A percentile compares a stretch with the other conserved stretches of the same genome.
phyloP scores from a whole-genome alignment of 2,113 vertebrate species.

The Eulemur macaco region DNA sequence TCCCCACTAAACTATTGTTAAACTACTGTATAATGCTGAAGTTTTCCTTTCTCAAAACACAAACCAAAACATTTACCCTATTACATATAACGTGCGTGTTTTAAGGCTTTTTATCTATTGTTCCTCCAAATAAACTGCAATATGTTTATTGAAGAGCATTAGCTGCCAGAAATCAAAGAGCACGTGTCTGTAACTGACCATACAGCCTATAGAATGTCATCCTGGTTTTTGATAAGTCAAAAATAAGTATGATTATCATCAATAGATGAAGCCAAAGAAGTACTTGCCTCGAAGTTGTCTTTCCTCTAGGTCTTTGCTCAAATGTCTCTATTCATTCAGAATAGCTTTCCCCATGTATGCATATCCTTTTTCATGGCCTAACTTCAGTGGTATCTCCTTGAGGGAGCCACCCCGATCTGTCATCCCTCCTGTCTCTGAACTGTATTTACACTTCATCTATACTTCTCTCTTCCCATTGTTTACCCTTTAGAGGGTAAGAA shows the following conservation, averaged over 20 bases:
- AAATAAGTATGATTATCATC: background rate
- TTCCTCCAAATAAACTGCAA: background rate
- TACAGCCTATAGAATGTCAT: background rate
- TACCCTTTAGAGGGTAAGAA: background rate
- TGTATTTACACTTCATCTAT: background rate
- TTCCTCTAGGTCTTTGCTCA: background rate
- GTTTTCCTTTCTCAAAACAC: conserved; percentile 27
- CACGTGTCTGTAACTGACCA: background rate
- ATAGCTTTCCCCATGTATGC: background rate
- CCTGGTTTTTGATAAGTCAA: background rate
- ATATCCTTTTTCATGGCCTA: background rate
- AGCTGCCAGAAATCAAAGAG: background rate
- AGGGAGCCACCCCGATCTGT: background rate
- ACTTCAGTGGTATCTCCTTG: background rate
- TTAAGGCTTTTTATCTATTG: background rate
- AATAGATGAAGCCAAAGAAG: background rate
- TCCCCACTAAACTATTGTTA: background rate
- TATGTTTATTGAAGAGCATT: background rate
- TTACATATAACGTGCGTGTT: background rate
- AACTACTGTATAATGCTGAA: background rate
- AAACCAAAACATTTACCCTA: background rate
- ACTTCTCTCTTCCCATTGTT: background rate
- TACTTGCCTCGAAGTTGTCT: background rate
- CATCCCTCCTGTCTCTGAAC: background rate
- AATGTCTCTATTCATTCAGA: background rate